phyloP scores from a whole-genome alignment of 2,113 vertebrate species.

The Onychostruthus taczanowskii region DNA sequence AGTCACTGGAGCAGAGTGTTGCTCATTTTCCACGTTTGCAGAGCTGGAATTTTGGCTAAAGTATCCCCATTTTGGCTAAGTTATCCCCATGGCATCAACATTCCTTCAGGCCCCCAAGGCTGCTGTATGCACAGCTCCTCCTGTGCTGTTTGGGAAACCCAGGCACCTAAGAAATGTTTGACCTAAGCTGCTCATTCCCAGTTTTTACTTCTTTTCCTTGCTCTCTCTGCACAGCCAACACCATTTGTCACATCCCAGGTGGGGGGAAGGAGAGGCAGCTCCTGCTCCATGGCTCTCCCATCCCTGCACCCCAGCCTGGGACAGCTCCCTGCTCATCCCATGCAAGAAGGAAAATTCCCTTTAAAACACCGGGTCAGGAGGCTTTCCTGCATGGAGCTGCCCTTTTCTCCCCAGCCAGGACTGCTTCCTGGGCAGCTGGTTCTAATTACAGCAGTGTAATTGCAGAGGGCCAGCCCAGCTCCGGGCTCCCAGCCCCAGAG shows the following conservation, averaged over 20 bases:
- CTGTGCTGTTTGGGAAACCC: neutral
- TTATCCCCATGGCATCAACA: neutral
- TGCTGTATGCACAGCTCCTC: neutral
- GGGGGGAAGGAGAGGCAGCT: neutral
- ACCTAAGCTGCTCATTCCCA: neutral
- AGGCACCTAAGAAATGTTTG: neutral
- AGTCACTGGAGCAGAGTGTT: neutral
- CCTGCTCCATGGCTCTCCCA: neutral
- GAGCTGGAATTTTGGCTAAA: neutral
- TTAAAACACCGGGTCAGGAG: rapidly evolving
- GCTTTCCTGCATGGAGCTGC: neutral
- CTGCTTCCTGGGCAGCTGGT: neutral
- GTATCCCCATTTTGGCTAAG: neutral
- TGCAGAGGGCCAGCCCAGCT: neutral
- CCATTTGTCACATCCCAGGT: neutral
- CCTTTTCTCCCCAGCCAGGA: neutral
- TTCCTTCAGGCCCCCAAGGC: neutral
- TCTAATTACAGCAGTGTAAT: neutral
- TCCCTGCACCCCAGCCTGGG: rapidly evolving
- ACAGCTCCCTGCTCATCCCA: rapidly evolving
- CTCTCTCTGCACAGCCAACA: neutral
- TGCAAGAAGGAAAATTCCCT: neutral
- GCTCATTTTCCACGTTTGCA: neutral
- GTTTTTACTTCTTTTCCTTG: neutral
- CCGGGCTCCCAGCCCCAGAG: neutral